Evolutionary conservation across 2,113 vertebrate species (phyloP), one percentile per base, ranked within the genome.

Genomic region (Pionites leucogaster): DNA sequence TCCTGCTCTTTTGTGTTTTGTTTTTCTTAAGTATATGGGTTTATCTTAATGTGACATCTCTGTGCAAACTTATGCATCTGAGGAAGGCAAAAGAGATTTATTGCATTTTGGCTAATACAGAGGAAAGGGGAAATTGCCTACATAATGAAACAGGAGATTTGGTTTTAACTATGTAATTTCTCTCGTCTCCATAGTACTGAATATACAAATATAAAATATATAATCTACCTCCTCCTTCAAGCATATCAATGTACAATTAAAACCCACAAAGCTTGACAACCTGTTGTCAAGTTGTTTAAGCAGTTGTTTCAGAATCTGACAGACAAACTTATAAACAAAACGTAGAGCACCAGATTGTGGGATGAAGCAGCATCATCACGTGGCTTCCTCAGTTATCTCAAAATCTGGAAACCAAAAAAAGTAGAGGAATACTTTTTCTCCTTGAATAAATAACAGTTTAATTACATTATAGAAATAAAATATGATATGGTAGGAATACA

Each of bases 381-480:
- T 96, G 80, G 92, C 97, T 97, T 95, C 93, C 94, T 92, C 69
- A 46, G 93, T 90, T 52, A 88, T 55, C 90, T 87, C 96, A 96
- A 95, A 93, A 93, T 96, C 91, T 92, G 74, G 94, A 97, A 97
- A 97, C 93, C 78, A 96, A 96, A 97, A 97, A 97, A 88, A 97
- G 95, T 92, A 96, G 77, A 97, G 95, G 88, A 94, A 97, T 96
- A 93, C 97, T 96, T 95, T 81, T 95, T 97, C 80, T 97, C 92
- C 97, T 97, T 97, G 97, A 97, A 98, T 98, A 98, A 98, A 97
- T 98, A 98, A 98, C 98, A 98, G 93, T 98, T 98, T 98, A 98
- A 98, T 98, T 98, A 98, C 97, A 98, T 97, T 96, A 95, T 94
- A 95, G 95, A 98, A 98, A 98, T 98, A 98, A 98, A 98, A 98